Evolutionary conservation across 2,888 invertebrate species (phyloP), one percentile per base, ranked within the genome.

Genomic region (Pyrgus malvae): DNA sequence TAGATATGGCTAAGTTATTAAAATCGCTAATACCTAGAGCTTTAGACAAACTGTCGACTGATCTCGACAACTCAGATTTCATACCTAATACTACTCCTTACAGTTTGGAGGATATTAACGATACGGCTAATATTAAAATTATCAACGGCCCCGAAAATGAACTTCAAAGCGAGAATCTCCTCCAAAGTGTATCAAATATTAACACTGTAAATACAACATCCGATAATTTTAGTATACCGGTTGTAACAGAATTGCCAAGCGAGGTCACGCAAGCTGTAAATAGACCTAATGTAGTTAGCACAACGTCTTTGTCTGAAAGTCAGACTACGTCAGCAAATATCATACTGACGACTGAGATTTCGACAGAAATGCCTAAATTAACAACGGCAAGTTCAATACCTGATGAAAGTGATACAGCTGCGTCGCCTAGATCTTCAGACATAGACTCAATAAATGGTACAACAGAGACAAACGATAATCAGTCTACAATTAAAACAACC

Each of bases 1-100:
- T 87, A 74, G 91, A 91, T 81, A 89, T 90, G 85, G 76, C 80
- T 55, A 85, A 83, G 68, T 74, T 91, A 61, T 87, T 92, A 64
- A 88, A 89, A 67, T 83, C 81, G 46, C 80, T 92, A 70, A 80
- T 89, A 63, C 88, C 91, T 64, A 82, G 88, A 76, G 87, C 86
- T 69, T 74, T 86, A 75, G 77, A 77, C 68, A 77, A 80, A 76
- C 72, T 79, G 64, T 66, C 72, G 62, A 76, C 71, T 66, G 66
- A 69, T 67, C 70, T 76, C 66, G 80, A 81, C 62, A 79, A 83
- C 65, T 66, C 78, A 64, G 86, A 87, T 62, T 70, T 61, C 50
- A 66, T 69, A 58, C 79, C 80, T n/a, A 80, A 78, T 49, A 90
- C 90, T 31, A 90, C 90, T 55, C 90, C 90, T 48, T 90, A 89